phyloP scores from a whole-genome alignment of 2,888 invertebrate species.

The Kuschelorhynchus macadamiae region DNA sequence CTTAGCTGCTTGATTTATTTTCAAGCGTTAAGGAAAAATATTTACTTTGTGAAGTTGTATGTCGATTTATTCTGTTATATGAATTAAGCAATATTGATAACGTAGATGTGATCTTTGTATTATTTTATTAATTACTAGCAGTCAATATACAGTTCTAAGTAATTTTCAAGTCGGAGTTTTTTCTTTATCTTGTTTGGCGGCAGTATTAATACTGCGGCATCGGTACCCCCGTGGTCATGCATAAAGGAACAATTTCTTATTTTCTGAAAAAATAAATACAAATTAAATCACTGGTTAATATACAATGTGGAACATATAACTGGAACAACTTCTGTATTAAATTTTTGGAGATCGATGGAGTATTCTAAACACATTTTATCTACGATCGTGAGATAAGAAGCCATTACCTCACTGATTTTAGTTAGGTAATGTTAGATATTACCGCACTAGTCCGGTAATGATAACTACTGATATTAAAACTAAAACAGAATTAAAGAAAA shows the following conservation, averaged over 20 bases:
- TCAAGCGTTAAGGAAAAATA: background rate
- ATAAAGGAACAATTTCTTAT: constrained; percentile 66
- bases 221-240: constrained; percentile 66
- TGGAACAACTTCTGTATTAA: too few relatives aligned
- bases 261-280: constrained; percentile 60
- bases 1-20: too few relatives aligned
- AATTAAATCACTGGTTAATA: background rate
- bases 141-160: constrained; percentile 59
- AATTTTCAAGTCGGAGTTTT: constrained; percentile 64
- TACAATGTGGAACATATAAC: too few relatives aligned
- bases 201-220: constrained; percentile 61
- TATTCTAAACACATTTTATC: too few relatives aligned
- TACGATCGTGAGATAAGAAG: too few relatives aligned
- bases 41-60: background rate
- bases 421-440: too few relatives aligned
- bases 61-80: background rate
- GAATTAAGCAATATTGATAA: constrained; percentile 2
- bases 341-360: too few relatives aligned
- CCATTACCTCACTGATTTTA: too few relatives aligned
- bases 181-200: constrained; percentile 59
- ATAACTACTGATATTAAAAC: too few relatives aligned
- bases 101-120: constrained; percentile 13
- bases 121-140: constrained; percentile 45
- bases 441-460: too few relatives aligned
- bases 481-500: too few relatives aligned